These are phyloP conservation scores for Omphaloscelis lunosa DNA, from an alignment of 2,888 invertebrate genomes.

Conservation along the genomic window DNA sequence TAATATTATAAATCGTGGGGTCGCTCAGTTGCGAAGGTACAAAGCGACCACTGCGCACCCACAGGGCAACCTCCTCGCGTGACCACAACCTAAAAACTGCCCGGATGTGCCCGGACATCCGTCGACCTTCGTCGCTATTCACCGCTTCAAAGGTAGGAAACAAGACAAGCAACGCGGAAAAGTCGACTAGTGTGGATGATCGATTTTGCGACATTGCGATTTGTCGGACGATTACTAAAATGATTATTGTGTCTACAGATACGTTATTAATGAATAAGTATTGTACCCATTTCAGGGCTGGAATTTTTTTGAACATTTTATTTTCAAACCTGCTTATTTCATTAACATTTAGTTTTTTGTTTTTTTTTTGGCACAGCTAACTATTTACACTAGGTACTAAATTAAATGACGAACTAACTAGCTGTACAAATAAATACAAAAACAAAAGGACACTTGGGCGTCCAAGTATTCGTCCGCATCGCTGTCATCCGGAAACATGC, in stretches of 20 bases:
- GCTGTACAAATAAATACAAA: no score
- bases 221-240: slow-evolving; percentile 7
- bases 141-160: slow-evolving; percentile 48
- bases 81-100: slow-evolving; percentile 32
- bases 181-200: slow-evolving; percentile 2
- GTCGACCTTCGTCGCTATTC: slow-evolving; percentile 27
- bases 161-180: slow-evolving; percentile 8
- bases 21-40: slow-evolving; percentile 18
- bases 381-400: no score
- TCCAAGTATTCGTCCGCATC: no score
- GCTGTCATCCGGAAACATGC: no score
- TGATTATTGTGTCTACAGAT: background rate
- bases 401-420: no score
- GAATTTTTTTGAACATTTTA: background rate
- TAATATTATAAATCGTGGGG: slow-evolving; percentile 27
- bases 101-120: slow-evolving; percentile 14
- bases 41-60: slow-evolving; percentile 51
- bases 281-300: background rate
- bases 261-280: background rate
- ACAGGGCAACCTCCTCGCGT: slow-evolving; percentile 26
- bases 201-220: slow-evolving; percentile 8
- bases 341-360: no score
- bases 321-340: background rate
- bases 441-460: no score
- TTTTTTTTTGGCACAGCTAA: no score